phyloP scores from a whole-genome alignment of 1,140 invertebrate genomes.

The Drosophila pseudoobscura region DNA sequence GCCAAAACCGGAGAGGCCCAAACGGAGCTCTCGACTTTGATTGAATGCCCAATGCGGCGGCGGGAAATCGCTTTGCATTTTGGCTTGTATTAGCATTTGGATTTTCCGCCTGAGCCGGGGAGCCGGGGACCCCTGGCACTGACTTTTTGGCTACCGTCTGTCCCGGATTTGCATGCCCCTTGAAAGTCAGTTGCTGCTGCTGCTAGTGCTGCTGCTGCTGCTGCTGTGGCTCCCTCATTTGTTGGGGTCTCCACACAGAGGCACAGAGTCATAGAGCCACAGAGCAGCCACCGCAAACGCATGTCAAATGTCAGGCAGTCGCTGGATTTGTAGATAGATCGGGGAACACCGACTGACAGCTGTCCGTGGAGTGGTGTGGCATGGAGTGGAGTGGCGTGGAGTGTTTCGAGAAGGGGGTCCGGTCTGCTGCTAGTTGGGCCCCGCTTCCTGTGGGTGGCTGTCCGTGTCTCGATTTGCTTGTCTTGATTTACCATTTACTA shows the following conservation, averaged over 20 bases:
- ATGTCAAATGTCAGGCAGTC: slow-evolving; percentile 71
- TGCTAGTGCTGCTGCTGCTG: slow-evolving; percentile 10
- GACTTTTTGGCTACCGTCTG: slow-evolving; percentile 31
- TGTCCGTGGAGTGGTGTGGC: slow-evolving; percentile 25
- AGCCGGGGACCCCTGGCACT: slow-evolving; percentile 6
- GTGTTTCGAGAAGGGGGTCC: slow-evolving; percentile 3
- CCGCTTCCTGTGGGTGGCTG: slow-evolving; percentile 47
- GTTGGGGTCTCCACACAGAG: slow-evolving; percentile 29
- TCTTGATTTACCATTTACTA: slow-evolving; percentile 44
- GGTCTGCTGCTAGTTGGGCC: too few relatives aligned
- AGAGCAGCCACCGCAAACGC: slow-evolving; percentile 36
- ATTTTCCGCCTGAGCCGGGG: slow-evolving; percentile 16
- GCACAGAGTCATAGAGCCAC: too few relatives aligned
- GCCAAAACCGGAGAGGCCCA: slow-evolving; percentile 52
- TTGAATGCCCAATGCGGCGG: slow-evolving; percentile 57
- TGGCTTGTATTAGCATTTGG: slow-evolving; percentile 29
- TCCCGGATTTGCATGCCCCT: slow-evolving; percentile 36
- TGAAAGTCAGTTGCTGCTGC: slow-evolving; percentile 3
- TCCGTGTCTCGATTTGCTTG: slow-evolving; percentile 40
- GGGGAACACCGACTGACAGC: slow-evolving; percentile 51
- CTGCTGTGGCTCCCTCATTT: slow-evolving; percentile 30
- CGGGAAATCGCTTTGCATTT: slow-evolving; percentile 43
- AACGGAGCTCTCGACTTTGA: slow-evolving; percentile 57
- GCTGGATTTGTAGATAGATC: slow-evolving; percentile 58
- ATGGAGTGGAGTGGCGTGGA: not conserved